phyloP scores from a whole-genome alignment of 2,113 vertebrate genomes.

The Bos taurus region ARS-UCD2.0 NC_037348.1:58964501-58965000 shows the following conservation, averaged over 20 bases:
- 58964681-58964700: constrained; percentile 18
- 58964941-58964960: not conserved
- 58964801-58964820: not conserved
- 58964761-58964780: constrained; percentile 46
- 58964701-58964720: not conserved
- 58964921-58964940: constrained; percentile 59
- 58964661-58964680: not conserved
- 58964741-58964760: constrained; percentile 42
- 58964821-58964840: constrained; percentile 48
- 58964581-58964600: not conserved
- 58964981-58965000: constrained; percentile 17
- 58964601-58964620: not conserved
- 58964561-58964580: not conserved
- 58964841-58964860: constrained; percentile 53
- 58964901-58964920: constrained; percentile 71
- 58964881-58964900: constrained; percentile 73
- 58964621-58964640: not conserved
- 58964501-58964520: fast-evolving
- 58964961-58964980: constrained; percentile 51
- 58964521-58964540: fast-evolving
- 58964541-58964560: not conserved
- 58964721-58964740: not conserved
- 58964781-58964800: constrained; percentile 39
- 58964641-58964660: not conserved
- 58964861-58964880: constrained; percentile 68